Conservation (phyloP, 2,888 invertebrate genomes). For the Lithophane leautieri region DNA sequence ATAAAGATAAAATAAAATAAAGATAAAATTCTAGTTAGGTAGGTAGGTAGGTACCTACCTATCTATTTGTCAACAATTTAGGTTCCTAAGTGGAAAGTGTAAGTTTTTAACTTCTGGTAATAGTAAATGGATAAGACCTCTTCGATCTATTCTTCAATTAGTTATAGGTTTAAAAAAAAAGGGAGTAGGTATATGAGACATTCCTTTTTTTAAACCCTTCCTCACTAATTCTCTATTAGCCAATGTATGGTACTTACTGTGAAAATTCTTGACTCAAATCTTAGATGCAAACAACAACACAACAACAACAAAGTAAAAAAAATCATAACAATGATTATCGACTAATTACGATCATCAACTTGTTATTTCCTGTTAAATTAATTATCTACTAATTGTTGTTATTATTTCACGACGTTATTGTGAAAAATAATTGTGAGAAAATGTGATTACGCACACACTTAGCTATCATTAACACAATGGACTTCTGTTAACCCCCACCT, state of each 20-base stretch:
- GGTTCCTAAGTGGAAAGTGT: too few species aligned
- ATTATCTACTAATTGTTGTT: conserved; percentile 14
- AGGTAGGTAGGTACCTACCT: too few species aligned
- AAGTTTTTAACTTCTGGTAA: too few species aligned
- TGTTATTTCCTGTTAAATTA: conserved; percentile 23
- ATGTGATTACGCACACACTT: neutral
- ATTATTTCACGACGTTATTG: conserved; percentile 32
- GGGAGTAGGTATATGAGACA: too few species aligned
- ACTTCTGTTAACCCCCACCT: conserved; percentile 4
- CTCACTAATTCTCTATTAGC: neutral
- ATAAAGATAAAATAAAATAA: too few species aligned
- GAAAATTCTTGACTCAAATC: too few species aligned
- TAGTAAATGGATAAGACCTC: too few species aligned
- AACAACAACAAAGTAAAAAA: conserved; percentile 5
- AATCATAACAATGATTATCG: neutral
- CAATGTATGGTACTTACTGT: neutral
- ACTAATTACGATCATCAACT: conserved; percentile 34
- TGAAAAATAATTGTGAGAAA: conserved; percentile 23
- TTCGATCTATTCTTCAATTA: too few species aligned
- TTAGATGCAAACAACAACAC: too few species aligned
- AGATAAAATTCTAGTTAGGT: too few species aligned
- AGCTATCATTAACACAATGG: conserved; percentile 1
- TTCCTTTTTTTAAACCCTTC: neutral
- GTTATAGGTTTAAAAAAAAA: too few species aligned
- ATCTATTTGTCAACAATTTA: too few species aligned